These are phyloP conservation scores for Ormyrus rosae DNA, from an alignment of 2,888 invertebrate genomes.

Conservation along the genomic window DNA sequence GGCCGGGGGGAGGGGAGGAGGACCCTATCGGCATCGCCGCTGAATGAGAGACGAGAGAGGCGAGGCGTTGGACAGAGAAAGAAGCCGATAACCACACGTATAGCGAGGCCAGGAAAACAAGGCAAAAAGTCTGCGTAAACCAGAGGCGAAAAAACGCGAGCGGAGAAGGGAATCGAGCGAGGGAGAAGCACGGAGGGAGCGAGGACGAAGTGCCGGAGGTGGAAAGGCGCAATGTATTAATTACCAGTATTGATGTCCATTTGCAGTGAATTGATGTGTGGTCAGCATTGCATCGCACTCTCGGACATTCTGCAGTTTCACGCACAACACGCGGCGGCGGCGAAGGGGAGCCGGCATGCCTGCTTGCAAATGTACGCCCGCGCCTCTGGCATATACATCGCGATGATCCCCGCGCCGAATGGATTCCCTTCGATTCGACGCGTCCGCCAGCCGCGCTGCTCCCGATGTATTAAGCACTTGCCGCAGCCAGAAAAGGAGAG, in stretches of 20 bases:
- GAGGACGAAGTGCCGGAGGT: slow-evolving; percentile 58
- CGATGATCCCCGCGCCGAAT: slow-evolving; percentile 46
- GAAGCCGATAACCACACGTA: slow-evolving; percentile 44
- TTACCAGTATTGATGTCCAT: slow-evolving; percentile 77
- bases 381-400: slow-evolving; percentile 20
- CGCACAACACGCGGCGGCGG: slow-evolving; percentile 19
- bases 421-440: slow-evolving; percentile 51
- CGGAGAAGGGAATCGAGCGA: slow-evolving; percentile 50
- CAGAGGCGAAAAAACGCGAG: background rate
- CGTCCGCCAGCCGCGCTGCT: slow-evolving; percentile 22
- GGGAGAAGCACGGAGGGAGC: slow-evolving; percentile 57
- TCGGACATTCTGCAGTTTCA: slow-evolving; percentile 53
- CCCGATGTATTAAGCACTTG: slow-evolving; percentile 51
- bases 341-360: background rate
- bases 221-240: slow-evolving; percentile 76
- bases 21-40: slow-evolving; percentile 33
- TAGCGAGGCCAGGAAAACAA: slow-evolving; percentile 4
- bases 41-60: slow-evolving; percentile 42
- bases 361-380: slow-evolving; percentile 26
- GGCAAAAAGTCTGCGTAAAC: slow-evolving; percentile 5
- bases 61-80: slow-evolving; percentile 49
- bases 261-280: slow-evolving; percentile 77
- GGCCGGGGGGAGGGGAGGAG: slow-evolving; percentile 3
- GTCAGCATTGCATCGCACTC: slow-evolving; percentile 58
- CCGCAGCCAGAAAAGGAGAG: slow-evolving; percentile 9